A percentile compares a stretch with the other conserved stretches of the same genome.
These are phyloP conservation scores for Podarcis raffonei DNA, from an alignment of 2,113 vertebrate genomes.

Conservation along the genomic window DNA sequence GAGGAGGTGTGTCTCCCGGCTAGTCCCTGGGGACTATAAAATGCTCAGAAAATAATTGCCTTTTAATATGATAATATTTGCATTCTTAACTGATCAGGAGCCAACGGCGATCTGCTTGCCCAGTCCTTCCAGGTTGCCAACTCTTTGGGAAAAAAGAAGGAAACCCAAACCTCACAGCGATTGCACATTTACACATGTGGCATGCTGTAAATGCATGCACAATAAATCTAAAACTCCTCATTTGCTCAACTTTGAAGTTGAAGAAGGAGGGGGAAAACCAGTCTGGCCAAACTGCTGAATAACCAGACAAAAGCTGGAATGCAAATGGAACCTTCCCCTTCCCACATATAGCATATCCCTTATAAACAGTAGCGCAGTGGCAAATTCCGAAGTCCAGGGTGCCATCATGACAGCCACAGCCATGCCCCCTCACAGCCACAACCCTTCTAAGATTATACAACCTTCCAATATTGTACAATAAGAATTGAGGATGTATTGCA, in stretches of 20 bases:
- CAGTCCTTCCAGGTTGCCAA: slow-evolving; percentile 1
- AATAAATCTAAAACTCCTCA: background rate
- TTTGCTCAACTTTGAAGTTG: background rate
- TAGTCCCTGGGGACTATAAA: slow-evolving; percentile 72
- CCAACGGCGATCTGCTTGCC: slow-evolving; percentile 6
- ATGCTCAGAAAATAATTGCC: slow-evolving; percentile 69
- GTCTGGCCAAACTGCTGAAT: background rate
- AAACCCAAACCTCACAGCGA: background rate
- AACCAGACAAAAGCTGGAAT: background rate
- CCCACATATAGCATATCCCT: background rate
- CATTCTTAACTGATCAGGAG: slow-evolving; percentile 36
- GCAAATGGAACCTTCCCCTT: no score
- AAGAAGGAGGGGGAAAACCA: background rate
- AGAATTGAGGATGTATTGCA: no score
- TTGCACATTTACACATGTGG: background rate
- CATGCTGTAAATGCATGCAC: background rate
- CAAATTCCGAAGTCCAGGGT: no score
- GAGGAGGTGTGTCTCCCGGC: slow-evolving; percentile 73
- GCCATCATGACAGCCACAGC: no score
- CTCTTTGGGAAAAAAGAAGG: background rate
- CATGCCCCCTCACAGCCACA: no score
- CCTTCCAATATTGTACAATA: no score
- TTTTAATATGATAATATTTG: slow-evolving; percentile 49
- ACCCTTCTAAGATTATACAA: no score
- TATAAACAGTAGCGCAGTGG: no score